Evolutionary conservation across 37 sponge, comb jelly and placozoan genomes (phyloP), one percentile per base, ranked within the genome.

Genomic region (Aphrocallistes beatrix): DNA sequence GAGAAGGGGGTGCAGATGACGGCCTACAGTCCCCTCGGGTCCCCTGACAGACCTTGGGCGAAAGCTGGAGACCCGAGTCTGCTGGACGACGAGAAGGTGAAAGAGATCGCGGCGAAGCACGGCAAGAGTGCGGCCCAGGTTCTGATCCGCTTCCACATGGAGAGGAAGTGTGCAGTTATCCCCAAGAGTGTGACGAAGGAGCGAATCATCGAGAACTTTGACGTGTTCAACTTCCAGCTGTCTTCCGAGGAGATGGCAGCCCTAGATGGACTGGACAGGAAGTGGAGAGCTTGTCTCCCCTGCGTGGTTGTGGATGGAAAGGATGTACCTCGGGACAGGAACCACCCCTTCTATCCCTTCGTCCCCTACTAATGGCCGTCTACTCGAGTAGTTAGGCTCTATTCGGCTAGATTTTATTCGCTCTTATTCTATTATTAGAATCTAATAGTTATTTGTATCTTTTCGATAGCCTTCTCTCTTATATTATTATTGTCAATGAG

Each of bases 11-110:
- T 92, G 3, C 82, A 87, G 38, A 86, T 91, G 83, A 81, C 88
- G 37, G 90, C 94, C 0, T 91, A 91, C 88, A 93, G 94, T 83
- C 94, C 94, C 32, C 87, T 93, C 37, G 94, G 94, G 0, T 91
- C 91, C 37, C 90, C 90, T 0, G 94, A 93, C 84, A 51, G 94
- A 36, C 94, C 94, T 28, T 93, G 91, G 91, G 94, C 94, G 9
- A 91, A 91, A 50, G 88, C 91, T 0, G 90, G 86, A 1, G 94
- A 93, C 32, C 94, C 94, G 16, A 19, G 45, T 8, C 87, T 93
- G 30, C 84, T 93, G 51, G 87, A 90, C 37, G 92, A 93, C 40
- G 88, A 91, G 23, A 90, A 51, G 83, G 84, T 93, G 6, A 38
- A 50, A 28, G 91, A 85, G 36, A 90, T 93, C 81, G 94, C 87